These are phyloP conservation scores for Catagonus wagneri DNA, from an alignment of 2,113 vertebrate species.

Conservation along the genomic window DNA sequence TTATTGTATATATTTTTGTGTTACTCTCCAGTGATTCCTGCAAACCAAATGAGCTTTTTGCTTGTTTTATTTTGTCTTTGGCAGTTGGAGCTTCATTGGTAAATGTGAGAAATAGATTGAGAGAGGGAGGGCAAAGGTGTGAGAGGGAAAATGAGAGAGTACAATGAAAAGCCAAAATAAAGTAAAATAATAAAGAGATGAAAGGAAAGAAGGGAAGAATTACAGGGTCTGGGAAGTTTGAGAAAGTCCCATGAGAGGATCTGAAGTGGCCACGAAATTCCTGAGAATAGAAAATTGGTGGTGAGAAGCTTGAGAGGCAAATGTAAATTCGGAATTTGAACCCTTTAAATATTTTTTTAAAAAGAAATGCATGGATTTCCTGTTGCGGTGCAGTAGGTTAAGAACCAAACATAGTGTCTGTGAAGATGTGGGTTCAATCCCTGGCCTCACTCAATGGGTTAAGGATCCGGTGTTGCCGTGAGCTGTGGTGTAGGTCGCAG, in stretches of 20 bases:
- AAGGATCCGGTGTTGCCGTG: no score
- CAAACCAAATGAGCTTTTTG: background rate
- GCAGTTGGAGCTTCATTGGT: background rate
- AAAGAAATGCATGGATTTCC: background rate
- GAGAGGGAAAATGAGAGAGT: background rate
- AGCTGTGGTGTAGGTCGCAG: no score
- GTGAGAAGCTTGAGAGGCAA: background rate
- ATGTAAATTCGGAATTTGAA: background rate
- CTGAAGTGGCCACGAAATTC: background rate
- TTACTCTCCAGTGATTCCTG: background rate
- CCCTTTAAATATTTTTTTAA: background rate
- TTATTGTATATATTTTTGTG: background rate
- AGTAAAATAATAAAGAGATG: background rate
- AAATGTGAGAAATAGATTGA: background rate
- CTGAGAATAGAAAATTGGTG: background rate
- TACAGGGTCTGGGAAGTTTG: background rate
- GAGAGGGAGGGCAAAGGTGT: background rate
- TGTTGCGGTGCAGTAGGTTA: no score
- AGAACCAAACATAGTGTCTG: no score
- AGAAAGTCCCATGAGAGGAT: background rate
- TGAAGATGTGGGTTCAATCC: no score
- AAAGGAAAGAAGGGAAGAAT: background rate
- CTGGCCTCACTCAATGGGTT: no score
- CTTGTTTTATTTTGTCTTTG: slow-evolving; percentile 29
- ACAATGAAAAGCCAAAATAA: background rate